Evolutionary conservation across 2,888 invertebrate species (phyloP), one percentile per base, ranked within the genome.

Genomic region (Monopis laevigella): DNA sequence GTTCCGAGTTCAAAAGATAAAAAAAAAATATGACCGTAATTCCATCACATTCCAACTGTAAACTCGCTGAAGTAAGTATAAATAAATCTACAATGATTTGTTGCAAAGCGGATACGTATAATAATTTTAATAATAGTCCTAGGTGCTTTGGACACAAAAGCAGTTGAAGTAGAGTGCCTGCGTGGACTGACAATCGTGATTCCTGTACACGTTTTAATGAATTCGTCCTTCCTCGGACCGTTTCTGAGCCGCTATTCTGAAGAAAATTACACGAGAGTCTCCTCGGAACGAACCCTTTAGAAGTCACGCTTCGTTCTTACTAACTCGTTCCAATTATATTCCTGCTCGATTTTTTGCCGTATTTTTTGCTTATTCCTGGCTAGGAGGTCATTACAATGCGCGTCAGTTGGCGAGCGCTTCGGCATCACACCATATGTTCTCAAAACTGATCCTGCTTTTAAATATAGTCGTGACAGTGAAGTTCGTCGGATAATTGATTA

Each of bases 261-360:
- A 69, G 70, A 72, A 74, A 74, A 77, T 74, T 73, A 71, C 65
- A 67, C 55, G 55, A 68, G 70, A 67, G 62, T 58, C 65, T 73
- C 60, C 62, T 66, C 61, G 65, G 66, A 68, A 69, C 67, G 71
- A 77, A 66, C 68, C 72, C 73, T 71, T 75, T 71, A 64, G 56
- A 57, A 73, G 70, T 71, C 72, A 72, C 68, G 72, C 69, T 73
- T 59, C 65, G 61, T 61, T 70, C 64, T 70, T 53, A 65, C 72
- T 67, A 66, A 70, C 65, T 71, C 64, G 59, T 53, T 65, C 65
- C 75, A 75, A 75, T 78, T 73, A 74, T 73, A 74, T 71, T 70
- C 64, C 54, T 52, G 54, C 58, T 62, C 57, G 61, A 51, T 62
- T 73, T 64, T 71, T 70, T 66, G 59, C 61, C 58, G 17, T 16